Evolutionary conservation across 2,888 invertebrate genomes (phyloP).

Genomic region (Clitarchus hookeri): DNA sequence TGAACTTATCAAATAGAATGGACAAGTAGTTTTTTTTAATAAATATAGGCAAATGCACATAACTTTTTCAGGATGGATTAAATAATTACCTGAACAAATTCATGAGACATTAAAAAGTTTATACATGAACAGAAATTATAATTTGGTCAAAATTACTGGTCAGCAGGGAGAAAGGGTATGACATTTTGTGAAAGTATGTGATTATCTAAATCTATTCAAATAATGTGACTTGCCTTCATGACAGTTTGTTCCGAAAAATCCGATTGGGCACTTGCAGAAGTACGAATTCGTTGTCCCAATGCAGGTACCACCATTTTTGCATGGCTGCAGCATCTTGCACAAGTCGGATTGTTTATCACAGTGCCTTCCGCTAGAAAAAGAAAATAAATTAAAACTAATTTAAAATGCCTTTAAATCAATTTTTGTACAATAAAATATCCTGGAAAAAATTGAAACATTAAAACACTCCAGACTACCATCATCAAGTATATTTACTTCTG

Average conservation of each 20-base stretch:
- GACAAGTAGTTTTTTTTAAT: no score
- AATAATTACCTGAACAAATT: background rate
- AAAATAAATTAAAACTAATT: background rate
- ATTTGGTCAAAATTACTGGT: no score
- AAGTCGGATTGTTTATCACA: conserved; percentile 67
- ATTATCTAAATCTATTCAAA: conserved; percentile 17
- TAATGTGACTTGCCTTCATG: conserved; percentile 67
- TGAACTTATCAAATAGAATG: no score
- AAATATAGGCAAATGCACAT: no score
- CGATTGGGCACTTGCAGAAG: conserved; percentile 80
- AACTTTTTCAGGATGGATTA: background rate
- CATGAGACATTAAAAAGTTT: background rate
- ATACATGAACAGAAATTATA: no score
- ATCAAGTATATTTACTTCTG: no score
- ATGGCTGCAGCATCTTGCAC: conserved; percentile 70
- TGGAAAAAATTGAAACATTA: no score
- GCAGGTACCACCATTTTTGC: conserved; percentile 81
- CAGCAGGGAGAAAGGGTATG: no score
- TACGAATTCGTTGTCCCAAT: conserved; percentile 60
- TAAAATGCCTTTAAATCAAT: no score
- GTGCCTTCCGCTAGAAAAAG: conserved; percentile 59
- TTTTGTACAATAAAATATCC: no score
- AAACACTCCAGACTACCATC: no score
- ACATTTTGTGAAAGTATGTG: background rate
- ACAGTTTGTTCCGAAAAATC: conserved; percentile 78